Conservation (phyloP, 2,113 vertebrate genomes). For the Microtus pennsylvanicus region DNA sequence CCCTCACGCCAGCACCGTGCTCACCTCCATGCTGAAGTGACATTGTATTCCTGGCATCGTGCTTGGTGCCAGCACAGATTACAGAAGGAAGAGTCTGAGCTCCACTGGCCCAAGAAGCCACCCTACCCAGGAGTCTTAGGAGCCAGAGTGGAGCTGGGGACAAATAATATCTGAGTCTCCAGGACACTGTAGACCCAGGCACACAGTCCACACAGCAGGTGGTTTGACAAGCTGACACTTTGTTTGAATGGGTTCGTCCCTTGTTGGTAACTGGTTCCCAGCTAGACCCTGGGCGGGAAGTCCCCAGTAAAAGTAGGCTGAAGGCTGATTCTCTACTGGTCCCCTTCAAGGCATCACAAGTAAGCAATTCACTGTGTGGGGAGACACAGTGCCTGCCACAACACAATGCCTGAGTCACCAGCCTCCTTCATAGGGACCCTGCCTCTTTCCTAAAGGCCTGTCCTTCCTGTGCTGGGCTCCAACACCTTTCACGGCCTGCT, state of each 20-base stretch:
- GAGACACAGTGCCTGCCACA: not conserved
- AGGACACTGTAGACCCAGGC: not conserved
- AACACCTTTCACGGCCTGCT: not conserved
- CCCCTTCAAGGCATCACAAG: not conserved
- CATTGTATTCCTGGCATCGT: not conserved
- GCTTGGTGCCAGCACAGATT: not conserved
- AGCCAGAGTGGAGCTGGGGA: not conserved
- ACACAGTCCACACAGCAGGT: not conserved
- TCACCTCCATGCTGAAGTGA: not conserved
- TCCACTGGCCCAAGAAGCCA: not conserved
- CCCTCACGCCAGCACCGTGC: not conserved
- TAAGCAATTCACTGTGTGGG: not conserved
- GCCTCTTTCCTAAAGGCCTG: not conserved
- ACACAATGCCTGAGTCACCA: not conserved
- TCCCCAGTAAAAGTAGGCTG: not conserved
- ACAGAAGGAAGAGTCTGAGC: not conserved
- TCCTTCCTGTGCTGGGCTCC: not conserved
- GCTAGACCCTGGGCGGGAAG: not conserved
- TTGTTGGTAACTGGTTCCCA: not conserved
- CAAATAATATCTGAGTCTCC: not conserved
- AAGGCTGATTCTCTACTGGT: not conserved
- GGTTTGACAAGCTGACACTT: not conserved
- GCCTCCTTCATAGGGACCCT: not conserved
- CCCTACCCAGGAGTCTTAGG: not conserved
- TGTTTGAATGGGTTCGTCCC: not conserved